These are phyloP conservation scores for Gymnorhina tibicen DNA, from an alignment of 2,113 vertebrate species.

Conservation along the genomic window DNA sequence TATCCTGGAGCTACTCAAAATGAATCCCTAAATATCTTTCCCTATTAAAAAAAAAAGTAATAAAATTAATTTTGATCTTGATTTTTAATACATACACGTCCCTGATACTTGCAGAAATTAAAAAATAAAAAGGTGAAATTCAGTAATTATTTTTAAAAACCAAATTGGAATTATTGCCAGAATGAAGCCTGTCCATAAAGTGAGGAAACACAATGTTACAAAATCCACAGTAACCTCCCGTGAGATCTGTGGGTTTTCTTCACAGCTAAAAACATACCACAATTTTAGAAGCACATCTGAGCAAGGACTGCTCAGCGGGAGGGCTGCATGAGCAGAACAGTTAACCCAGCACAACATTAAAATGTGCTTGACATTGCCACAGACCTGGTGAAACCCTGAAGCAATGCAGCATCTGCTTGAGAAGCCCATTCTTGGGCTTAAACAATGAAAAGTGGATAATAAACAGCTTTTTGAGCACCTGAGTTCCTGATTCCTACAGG, in stretches of 20 bases:
- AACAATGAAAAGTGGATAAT: background rate
- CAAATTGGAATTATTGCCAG: background rate
- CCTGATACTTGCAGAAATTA: background rate
- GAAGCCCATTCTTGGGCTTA: background rate
- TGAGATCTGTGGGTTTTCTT: background rate
- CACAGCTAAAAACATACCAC: background rate
- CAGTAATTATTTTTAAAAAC: background rate
- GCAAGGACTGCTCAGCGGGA: background rate
- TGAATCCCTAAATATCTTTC: background rate
- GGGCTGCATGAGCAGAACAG: background rate
- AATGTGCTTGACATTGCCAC: background rate
- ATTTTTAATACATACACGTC: background rate
- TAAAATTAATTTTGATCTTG: background rate
- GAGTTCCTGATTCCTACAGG: background rate
- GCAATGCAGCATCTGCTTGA: background rate
- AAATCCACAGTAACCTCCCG: background rate
- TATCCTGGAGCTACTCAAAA: background rate
- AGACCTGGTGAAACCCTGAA: background rate
- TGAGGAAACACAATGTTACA: fast-evolving
- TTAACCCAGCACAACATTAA: background rate
- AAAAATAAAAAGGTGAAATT: background rate
- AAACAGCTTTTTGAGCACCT: background rate
- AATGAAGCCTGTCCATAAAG: background rate
- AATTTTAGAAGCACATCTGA: background rate
- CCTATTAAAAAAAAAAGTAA: background rate